Evolutionary conservation across 1,140 invertebrate genomes (phyloP), one percentile per base, ranked within the genome.

Genomic region (Eupristina koningsbergeri): DNA sequence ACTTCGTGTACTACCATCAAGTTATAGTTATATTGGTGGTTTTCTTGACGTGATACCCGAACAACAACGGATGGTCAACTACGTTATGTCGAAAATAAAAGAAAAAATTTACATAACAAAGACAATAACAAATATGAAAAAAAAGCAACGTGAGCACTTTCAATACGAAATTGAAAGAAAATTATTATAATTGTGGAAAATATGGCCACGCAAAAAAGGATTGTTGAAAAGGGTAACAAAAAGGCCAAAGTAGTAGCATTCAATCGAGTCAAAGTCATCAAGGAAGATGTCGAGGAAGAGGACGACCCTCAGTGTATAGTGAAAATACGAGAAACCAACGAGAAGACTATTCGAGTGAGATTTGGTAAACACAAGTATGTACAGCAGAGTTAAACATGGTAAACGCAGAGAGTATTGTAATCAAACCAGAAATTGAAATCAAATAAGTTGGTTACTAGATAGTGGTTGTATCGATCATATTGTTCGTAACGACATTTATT

Each of bases 51-150:
- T 79, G 13, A 29, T 85, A 0, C 86, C 88, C 85, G 87, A 89
- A 87, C 80, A 90, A 86, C 84, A 91, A 88, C 85, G 85, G 87
- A 91, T 89, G 74, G 88, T 90, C 11, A 89, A 92, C 64, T 91
- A 91, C 88, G 84, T 92, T 78, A 76, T 85, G 34, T 87, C 84
- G 71, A 91, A 91, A 89, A 91, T 92, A 83, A 90, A 89, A 87
- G 85, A 85, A 87, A 90, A 89, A 89, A 88, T 36, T 34, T 22
- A 69, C 31, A 22, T 69, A 22, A 69, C 34, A 34, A 31, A 69
- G 71, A 73, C 19, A 73, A n/a, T n/a, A n/a, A n/a, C n/a, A n/a
- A n/a, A n/a, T n/a, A n/a, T n/a, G n/a, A n/a, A n/a, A 73, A 73
- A 45, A 9, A 26, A 41, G 9, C 3, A 45, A 73, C 29, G 29